Base-by-base conservation (phyloP, 2,888 invertebrate species). In the Sarcophaga rosellei region DNA sequence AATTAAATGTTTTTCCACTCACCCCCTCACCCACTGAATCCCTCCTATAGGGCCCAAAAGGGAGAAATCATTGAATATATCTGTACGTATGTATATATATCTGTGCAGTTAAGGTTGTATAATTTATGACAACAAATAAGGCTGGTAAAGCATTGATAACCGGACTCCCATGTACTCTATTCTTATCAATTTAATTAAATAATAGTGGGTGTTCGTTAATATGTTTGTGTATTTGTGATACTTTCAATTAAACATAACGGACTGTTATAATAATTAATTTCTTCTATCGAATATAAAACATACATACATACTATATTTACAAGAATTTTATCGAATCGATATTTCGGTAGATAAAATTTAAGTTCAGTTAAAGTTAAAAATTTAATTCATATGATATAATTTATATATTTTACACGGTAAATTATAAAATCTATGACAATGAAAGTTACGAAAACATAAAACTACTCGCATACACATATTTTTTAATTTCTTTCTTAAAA, bases 1-100 rank as follows among this genome's bases (percentile, higher is more conserved):
- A 84, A 84, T 84, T 84, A 84, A 83, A 84, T 23, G 73, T 11
- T 73, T 79, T 63, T 63, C 15, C 23, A 35, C 35, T 10, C 35
- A 8, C 35, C 8, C 35, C 2, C 35, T 10, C 35, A 10, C 35
- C 10, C 8, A 8, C 35, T 35, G 8, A 8, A 10, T 35, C 35
- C 8, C 1, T 8, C 8, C 8, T 35, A 35, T 35, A 15, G 53
- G 53, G 17, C 4, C 12, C 15, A 17, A 15, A 53, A 53, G 53
- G 53, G 17, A 53, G 12, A 35, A 53, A 53, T 53, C 4, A 53
- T 15, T 53, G 17, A 12, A 4, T 17, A 15, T 53, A 15, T 53
- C 5, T 53, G 4, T 53, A 15, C 3, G 2, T 47, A 12, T 11
- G 47, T 53, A 76, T 57, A 62, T 44, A 44, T 4, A 3, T 70